Conservation (phyloP, 2,888 invertebrate species). For the Xanthia togata region DNA sequence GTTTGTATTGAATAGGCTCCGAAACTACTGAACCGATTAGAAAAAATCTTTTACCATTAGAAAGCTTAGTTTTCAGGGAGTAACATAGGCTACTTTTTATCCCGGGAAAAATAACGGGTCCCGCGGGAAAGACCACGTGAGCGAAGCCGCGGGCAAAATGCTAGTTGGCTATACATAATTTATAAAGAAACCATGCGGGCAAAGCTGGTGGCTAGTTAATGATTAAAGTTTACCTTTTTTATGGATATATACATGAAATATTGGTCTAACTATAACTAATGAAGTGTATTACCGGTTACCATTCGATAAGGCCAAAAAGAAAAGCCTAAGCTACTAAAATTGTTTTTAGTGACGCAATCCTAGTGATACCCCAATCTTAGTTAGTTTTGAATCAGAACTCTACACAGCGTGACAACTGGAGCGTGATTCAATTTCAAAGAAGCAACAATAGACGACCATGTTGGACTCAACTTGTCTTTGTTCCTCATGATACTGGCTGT, state of each 20-base stretch:
- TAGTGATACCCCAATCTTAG: neutral
- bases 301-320: neutral
- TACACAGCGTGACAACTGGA: slow-evolving; percentile 13
- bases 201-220: too few species aligned
- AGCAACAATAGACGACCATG: neutral
- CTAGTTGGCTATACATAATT: too few species aligned
- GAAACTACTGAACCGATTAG: too few species aligned
- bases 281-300: neutral
- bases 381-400: neutral
- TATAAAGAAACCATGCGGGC: too few species aligned
- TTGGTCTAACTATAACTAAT: neutral
- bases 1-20: too few species aligned
- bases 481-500: slow-evolving; percentile 7
- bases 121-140: too few species aligned
- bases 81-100: too few species aligned
- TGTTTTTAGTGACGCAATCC: neutral
- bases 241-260: neutral
- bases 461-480: slow-evolving; percentile 23
- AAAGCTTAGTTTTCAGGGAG: too few species aligned
- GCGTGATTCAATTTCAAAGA: slow-evolving; percentile 35
- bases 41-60: too few species aligned
- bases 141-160: too few species aligned
- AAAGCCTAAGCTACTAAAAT: neutral
- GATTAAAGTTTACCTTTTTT: neutral
- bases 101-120: too few species aligned